Evolutionary conservation across 1,140 invertebrate genomes (phyloP).

Genomic region (Propsilocerus akamusi): DNA sequence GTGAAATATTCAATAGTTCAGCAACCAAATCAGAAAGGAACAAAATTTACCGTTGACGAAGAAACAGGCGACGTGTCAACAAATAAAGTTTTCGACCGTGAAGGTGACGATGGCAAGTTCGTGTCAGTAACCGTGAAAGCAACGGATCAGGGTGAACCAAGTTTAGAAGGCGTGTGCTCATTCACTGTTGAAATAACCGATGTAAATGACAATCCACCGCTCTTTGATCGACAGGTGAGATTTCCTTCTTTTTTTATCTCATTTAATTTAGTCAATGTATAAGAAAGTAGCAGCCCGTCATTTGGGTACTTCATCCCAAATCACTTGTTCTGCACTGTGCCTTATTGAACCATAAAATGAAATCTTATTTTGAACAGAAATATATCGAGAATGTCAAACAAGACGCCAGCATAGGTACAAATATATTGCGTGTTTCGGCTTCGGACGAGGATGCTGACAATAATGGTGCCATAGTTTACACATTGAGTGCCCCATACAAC

Average conservation of each 20-base stretch:
- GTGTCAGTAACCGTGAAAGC: conserved; percentile 91
- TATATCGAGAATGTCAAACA: conserved; percentile 94
- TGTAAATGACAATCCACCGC: conserved; percentile 81
- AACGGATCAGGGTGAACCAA: conserved; percentile 90
- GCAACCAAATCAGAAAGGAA: conserved; percentile 90
- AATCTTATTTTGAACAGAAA: conserved; percentile 41
- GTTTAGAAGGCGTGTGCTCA: conserved; percentile 83
- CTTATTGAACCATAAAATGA: no score
- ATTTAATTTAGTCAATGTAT: background rate
- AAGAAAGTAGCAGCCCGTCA: background rate
- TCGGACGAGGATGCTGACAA: conserved; percentile 92
- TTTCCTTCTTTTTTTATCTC: background rate
- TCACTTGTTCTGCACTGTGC: no score
- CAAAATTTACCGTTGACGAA: conserved; percentile 87
- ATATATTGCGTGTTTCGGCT: conserved; percentile 82
- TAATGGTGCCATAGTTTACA: conserved; percentile 87
- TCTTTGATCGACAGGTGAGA: conserved; percentile 82
- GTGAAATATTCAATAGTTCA: conserved; percentile 90
- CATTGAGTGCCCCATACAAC: conserved; percentile 67
- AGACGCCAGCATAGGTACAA: conserved; percentile 87
- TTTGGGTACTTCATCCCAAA: no score
- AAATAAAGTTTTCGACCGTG: conserved; percentile 89
- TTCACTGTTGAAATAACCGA: conserved; percentile 94
- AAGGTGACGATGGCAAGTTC: conserved; percentile 90
- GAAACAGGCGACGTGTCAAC: conserved; percentile 86